These are phyloP conservation scores for Nicator chloris DNA, from an alignment of 2,113 vertebrate genomes.

Conservation along the genomic window DNA sequence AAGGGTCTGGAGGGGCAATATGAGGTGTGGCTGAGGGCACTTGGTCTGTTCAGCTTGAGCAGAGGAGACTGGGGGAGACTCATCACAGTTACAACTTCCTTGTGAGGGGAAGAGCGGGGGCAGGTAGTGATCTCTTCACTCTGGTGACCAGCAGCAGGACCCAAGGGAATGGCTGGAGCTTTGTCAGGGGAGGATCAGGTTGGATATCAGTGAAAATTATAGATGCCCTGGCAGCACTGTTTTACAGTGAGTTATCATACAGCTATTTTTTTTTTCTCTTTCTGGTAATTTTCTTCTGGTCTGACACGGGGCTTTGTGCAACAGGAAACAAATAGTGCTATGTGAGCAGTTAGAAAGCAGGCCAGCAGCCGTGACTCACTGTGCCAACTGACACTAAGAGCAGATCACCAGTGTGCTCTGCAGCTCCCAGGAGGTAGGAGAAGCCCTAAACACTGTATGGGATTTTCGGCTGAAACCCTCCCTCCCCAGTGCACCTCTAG, in stretches of 20 bases:
- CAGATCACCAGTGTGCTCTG: background rate
- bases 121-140: background rate
- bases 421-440: background rate
- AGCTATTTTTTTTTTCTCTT: background rate
- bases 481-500: background rate
- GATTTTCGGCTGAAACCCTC: background rate
- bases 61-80: background rate
- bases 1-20: background rate
- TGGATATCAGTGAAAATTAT: background rate
- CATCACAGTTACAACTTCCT: background rate
- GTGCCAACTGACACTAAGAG: background rate
- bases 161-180: background rate
- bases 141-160: background rate
- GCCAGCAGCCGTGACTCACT: constrained; percentile 26
- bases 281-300: background rate
- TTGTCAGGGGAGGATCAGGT: too few species aligned
- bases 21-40: background rate
- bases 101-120: background rate
- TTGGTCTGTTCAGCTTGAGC: background rate
- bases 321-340: constrained; percentile 33
- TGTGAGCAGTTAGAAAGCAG: background rate
- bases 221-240: background rate
- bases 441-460: background rate
- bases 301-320: background rate
- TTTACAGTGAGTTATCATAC: background rate